A percentile compares a stretch with the other conserved stretches of the same genome.
These are phyloP conservation scores for Orthonyx spaldingii DNA, from an alignment of 2,113 vertebrate genomes.

Conservation along the genomic window DNA sequence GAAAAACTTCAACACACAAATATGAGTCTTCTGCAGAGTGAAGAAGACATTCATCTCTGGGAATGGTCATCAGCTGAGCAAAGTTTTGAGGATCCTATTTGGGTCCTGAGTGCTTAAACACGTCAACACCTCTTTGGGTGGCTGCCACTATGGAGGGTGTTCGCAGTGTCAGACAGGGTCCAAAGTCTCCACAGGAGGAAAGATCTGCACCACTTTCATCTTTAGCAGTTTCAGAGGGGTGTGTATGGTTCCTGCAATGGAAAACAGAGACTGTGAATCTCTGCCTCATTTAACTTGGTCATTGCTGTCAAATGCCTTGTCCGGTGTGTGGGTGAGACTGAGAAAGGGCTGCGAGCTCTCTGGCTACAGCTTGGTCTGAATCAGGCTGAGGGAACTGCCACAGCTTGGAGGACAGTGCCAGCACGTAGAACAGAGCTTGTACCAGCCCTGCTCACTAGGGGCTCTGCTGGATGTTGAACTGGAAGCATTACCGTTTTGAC, in stretches of 20 bases:
- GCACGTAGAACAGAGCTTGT: not conserved
- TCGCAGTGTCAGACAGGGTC: not conserved
- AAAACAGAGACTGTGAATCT: not conserved
- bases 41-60: not conserved
- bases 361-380: not conserved
- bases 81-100: not conserved
- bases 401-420: not conserved
- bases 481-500: not conserved
- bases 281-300: not conserved
- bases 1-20: not conserved
- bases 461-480: not conserved
- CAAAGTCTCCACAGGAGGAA: not conserved
- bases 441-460: fast-evolving
- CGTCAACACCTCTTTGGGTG: not conserved
- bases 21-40: not conserved
- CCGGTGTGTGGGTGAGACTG: not conserved
- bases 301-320: not conserved
- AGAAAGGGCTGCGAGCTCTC: not conserved
- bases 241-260: fast-evolving
- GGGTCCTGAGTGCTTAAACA: not conserved
- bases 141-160: fast-evolving
- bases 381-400: not conserved
- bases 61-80: not conserved
- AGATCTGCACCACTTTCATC: not conserved
- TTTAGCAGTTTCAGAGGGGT: not conserved